These are phyloP conservation scores for Gavialis gangeticus DNA, from an alignment of 2,113 vertebrate genomes.

Conservation along the genomic window DNA sequence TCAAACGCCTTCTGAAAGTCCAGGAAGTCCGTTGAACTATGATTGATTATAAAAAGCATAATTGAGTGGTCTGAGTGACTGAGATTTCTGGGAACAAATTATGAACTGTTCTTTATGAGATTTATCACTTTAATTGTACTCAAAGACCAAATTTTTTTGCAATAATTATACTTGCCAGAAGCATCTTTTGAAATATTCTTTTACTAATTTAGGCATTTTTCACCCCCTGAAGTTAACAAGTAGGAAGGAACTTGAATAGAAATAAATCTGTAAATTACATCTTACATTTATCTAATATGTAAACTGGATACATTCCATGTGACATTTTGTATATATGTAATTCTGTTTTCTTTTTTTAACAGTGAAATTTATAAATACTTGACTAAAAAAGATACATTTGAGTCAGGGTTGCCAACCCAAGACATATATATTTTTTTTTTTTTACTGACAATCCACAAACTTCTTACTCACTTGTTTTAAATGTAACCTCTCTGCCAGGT, in stretches of 20 bases:
- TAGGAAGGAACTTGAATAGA: neutral
- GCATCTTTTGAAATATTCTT: neutral
- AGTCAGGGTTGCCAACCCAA: neutral
- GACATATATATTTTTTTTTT: no score
- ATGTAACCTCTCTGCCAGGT: no score
- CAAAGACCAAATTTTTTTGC: neutral
- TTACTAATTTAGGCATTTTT: rapidly evolving
- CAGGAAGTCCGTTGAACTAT: no score
- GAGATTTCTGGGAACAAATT: neutral
- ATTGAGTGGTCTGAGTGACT: neutral
- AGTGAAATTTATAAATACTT: neutral
- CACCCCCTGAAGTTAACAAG: neutral
- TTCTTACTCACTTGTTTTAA: no score
- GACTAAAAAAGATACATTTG: neutral
- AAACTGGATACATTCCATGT: neutral
- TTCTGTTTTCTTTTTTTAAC: neutral
- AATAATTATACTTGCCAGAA: neutral
- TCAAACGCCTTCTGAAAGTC: no score
- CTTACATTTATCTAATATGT: neutral
- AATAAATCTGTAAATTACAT: neutral
- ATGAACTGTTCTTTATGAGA: neutral
- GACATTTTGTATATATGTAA: neutral
- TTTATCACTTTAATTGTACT: neutral
- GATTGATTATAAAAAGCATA: neutral
- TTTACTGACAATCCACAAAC: no score